Evolutionary conservation across 1,140 invertebrate genomes (phyloP).

Genomic region (Olivierus martensii): DNA sequence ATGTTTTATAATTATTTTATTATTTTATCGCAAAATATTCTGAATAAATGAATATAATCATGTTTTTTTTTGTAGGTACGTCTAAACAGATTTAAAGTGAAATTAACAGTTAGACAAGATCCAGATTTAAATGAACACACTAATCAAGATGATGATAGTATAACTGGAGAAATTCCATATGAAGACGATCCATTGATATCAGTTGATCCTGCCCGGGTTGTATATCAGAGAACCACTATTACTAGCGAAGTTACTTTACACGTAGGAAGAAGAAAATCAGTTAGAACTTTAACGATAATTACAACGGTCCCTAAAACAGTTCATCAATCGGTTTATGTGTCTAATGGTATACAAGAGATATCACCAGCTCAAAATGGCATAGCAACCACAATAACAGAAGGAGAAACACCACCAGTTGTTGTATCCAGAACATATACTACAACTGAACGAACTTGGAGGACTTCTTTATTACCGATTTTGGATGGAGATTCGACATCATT

Average conservation of each 20-base stretch:
- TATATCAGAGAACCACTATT: conserved; percentile 20
- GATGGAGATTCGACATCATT: conserved; percentile 19
- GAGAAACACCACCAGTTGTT: conserved; percentile 18
- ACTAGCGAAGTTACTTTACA: conserved; percentile 20
- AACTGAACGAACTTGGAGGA: conserved; percentile 20
- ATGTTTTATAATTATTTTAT: no score
- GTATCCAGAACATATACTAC: conserved; percentile 24
- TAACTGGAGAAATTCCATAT: background rate
- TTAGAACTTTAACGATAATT: conserved; percentile 24
- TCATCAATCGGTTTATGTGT: conserved; percentile 48
- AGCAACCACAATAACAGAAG: conserved; percentile 8
- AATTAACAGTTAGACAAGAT: conserved; percentile 10
- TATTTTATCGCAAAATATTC: no score
- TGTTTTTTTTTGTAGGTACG: conserved; percentile 15
- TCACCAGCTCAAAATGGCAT: conserved; percentile 15
- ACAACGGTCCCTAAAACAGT: conserved; percentile 68
- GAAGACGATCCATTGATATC: conserved; percentile 11
- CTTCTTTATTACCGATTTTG: conserved; percentile 21
- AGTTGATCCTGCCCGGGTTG: conserved; percentile 18
- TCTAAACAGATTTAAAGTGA: conserved; percentile 23
- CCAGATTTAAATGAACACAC: background rate
- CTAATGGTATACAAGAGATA: conserved; percentile 17
- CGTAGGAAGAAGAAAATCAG: conserved; percentile 17
- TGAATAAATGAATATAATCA: background rate
- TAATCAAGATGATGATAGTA: background rate